phyloP scores from a whole-genome alignment of 2,888 invertebrate species.

The Augochlorella aurata region DNA sequence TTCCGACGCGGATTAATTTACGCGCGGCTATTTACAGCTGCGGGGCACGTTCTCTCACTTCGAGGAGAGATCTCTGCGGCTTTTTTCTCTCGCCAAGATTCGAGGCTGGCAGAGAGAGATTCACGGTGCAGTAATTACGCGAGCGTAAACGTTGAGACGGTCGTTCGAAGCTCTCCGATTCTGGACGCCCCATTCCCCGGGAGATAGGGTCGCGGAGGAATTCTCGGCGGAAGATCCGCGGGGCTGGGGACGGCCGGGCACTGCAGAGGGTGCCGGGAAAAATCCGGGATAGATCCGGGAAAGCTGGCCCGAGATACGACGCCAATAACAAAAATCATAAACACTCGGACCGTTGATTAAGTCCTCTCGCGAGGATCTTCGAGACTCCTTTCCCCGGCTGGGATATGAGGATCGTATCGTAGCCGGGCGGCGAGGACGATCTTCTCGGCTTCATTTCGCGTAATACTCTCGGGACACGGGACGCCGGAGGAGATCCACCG shows the following conservation, averaged over 20 bases:
- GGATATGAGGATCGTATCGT: slow-evolving; percentile 71
- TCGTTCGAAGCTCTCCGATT: slow-evolving; percentile 1
- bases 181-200: slow-evolving; percentile 15
- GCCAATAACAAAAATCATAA: slow-evolving; percentile 82
- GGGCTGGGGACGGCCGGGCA: not conserved
- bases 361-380: slow-evolving; percentile 73
- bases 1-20: not conserved
- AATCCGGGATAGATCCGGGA: slow-evolving; percentile 56
- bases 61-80: not conserved
- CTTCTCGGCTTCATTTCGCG: slow-evolving; percentile 74
- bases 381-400: slow-evolving; percentile 52
- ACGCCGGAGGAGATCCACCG: slow-evolving; percentile 5
- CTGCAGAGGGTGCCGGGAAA: not conserved
- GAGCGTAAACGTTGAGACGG: slow-evolving; percentile 45
- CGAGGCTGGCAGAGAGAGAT: not conserved
- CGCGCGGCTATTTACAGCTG: not conserved
- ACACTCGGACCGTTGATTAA: slow-evolving; percentile 82
- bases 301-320: slow-evolving; percentile 74
- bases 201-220: not conserved
- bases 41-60: not conserved
- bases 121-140: not conserved
- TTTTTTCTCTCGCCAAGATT: too few relatives aligned
- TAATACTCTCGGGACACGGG: slow-evolving; percentile 73
- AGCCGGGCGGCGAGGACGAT: slow-evolving; percentile 58
- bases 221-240: not conserved